Base-by-base conservation (phyloP, 2,113 vertebrate species). In the Cyrtonyx montezumae region DNA sequence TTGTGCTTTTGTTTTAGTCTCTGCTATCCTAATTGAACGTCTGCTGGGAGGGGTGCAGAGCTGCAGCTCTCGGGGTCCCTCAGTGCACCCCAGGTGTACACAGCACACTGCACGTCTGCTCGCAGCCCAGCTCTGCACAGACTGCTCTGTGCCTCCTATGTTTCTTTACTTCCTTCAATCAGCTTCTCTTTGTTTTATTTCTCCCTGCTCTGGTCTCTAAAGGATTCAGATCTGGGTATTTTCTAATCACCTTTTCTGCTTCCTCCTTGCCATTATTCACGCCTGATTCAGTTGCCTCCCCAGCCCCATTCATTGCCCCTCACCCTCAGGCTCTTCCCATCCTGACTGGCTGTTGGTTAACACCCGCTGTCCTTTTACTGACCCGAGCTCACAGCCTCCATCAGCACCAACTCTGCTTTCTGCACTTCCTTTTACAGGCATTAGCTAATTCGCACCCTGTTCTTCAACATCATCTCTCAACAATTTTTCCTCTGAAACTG, bases 381-480 rank as follows among this genome's bases (percentile, higher is more conserved):
- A 94, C 95, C 95, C 15, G 58, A 13, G 23, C 40, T 43, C 43
- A 61, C 40, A 53, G 88, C 84, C 84, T 79, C 78, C 69, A 66
- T 69, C 84, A 91, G 80, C 87, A 66, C 8, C 62, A 87, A 89
- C 80, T 94, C 83, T 1, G 2, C 84, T 92, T 77, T 81, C 94
- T 66, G 70, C 59, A 21, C 1, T 3, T 34, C 61, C 65, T 45
- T 75, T 92, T 42, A 66, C 86, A 92, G 70, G 36, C 84, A 14
- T 84, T 82, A 74, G 63, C 69, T 66, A 76, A 91, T 88, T 81
- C 78, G 79, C 84, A 65, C 63, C 67, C 73, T 46, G 15, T 25
- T 86, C 53, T 67, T 84, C 5, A 76, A 79, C 84, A 82, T 94
- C 75, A 88, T 75, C 81, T 79, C 87, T 84, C 63, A 96, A 84